A percentile compares a stretch with the other conserved stretches of the same genome.
phyloP scores from a whole-genome alignment of 2,888 invertebrate species.

The Lycia hirtaria region DNA sequence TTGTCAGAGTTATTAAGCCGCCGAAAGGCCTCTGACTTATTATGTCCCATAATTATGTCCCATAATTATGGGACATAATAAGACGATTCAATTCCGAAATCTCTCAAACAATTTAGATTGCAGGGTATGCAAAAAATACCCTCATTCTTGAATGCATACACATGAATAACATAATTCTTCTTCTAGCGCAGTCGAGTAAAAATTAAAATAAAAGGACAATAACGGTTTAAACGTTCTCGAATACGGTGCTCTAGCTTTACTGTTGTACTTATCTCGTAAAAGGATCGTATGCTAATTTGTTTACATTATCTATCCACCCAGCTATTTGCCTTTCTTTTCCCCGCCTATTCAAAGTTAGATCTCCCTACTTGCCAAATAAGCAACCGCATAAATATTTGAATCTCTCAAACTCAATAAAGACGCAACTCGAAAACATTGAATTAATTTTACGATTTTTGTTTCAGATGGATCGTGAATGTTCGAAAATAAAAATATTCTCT shows the following conservation, averaged over 20 bases:
- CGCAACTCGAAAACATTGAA: conserved; percentile 28
- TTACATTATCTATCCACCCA: conserved; percentile 28
- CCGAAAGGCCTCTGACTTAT: too few species aligned
- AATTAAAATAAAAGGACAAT: not conserved
- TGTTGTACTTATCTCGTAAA: not conserved
- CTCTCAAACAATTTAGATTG: too few species aligned
- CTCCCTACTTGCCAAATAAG: conserved; percentile 33
- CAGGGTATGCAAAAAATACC: too few species aligned
- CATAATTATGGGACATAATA: too few species aligned
- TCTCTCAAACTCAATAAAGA: conserved; percentile 20
- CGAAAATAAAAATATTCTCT: conserved; percentile 25
- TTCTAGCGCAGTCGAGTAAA: too few species aligned
- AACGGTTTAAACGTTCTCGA: not conserved
- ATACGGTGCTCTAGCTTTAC: not conserved
- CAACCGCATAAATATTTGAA: conserved; percentile 26
- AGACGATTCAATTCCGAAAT: too few species aligned
- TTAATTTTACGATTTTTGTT: conserved; percentile 38
- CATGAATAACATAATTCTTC: too few species aligned
- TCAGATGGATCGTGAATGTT: conserved; percentile 36
- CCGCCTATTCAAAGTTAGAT: conserved; percentile 32
- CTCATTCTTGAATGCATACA: too few species aligned
- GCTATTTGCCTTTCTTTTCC: conserved; percentile 28
- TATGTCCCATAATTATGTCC: too few species aligned
- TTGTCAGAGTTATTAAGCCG: too few species aligned
- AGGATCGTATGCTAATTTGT: conserved; percentile 27